Base-by-base conservation (phyloP, 2,113 vertebrate species). In the Microtus pennsylvanicus region DNA sequence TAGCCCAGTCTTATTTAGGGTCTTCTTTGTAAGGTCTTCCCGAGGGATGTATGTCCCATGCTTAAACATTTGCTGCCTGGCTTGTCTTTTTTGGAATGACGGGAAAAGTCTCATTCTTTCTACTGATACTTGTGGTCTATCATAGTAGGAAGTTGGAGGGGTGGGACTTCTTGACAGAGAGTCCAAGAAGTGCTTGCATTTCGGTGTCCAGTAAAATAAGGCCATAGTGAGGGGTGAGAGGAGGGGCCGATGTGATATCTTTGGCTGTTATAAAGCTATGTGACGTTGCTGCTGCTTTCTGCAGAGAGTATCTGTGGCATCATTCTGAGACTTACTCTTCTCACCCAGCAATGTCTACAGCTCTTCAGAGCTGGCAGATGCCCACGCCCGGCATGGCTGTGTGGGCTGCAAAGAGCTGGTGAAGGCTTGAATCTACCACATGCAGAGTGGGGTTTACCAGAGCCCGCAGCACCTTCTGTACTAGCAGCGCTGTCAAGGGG, bases 51-150 rank as follows among this genome's bases (percentile, higher is more conserved):
- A n/a, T 91, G 52, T 38, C n/a, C 47, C 28, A 21, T 2, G 9
- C 35, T 88, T 35, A 50, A 12, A 33, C 78, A 33, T 45, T 67
- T 61, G 67, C 65, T 70, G 0, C 28, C 50, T 7, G 13, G n/a
- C 4, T 81, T 80, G n/a, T n/a, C n/a, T 67, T 91, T 76, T 94
- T 94, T 87, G 65, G 61, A 86, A 50, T 9, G 89, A 24, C 33
- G n/a, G 33, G 33, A 33, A 16, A 76, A 70, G 10, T 61, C 45
- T 16, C 45, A 63, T 76, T 85, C 87, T 28, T 42, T 21, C 33
- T 86, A 50, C 28, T 50, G 38, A 95, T 65, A 38, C 16, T 8
- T 33, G n/a, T 45, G 45, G 45, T 45, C 45, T 45, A 45, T 45
- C 45, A 45, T 45, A 45, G 45, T 45, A 45, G 45, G 45, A 45